Conservation (phyloP, 2,113 vertebrate genomes). For the Chloroceryle aenea region DNA sequence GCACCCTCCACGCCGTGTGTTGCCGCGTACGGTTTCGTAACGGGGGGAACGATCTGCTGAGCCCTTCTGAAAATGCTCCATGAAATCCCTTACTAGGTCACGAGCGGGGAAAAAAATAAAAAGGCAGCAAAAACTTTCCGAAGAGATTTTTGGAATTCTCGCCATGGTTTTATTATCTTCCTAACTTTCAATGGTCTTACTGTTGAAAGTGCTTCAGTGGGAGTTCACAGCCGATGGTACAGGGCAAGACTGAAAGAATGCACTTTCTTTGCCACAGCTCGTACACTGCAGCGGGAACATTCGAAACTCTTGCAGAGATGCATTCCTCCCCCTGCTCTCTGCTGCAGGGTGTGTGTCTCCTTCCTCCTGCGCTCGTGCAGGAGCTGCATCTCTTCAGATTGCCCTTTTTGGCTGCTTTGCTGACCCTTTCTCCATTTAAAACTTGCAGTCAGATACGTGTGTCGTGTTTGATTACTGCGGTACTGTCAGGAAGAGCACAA, state of each 20-base stretch:
- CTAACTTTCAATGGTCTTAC: conserved; percentile 3
- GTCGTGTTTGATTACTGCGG: not conserved
- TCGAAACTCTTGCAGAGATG: not conserved
- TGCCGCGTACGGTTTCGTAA: not conserved
- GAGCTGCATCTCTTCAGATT: not conserved
- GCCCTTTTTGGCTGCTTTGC: not conserved
- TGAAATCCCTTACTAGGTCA: conserved; percentile 26
- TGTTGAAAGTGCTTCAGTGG: conserved; percentile 50
- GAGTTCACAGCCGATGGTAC: conserved; percentile 23
- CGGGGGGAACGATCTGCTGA: not conserved
- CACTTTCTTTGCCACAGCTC: not conserved
- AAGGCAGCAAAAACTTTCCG: not conserved
- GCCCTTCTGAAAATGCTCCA: not conserved
- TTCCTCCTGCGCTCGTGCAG: fast-evolving
- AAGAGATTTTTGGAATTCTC: conserved; percentile 58
- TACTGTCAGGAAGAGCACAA: too few relatives aligned
- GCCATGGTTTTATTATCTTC: conserved; percentile 54
- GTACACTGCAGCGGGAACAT: conserved; percentile 16
- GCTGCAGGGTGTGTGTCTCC: not conserved
- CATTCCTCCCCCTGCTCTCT: not conserved
- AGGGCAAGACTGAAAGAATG: conserved; percentile 35
- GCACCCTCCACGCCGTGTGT: fast-evolving
- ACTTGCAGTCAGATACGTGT: not conserved
- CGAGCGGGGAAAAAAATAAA: not conserved
- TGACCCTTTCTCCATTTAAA: not conserved